Evolutionary conservation across 1,140 invertebrate species (phyloP).

Genomic region (Gryllus bimaculatus): DNA sequence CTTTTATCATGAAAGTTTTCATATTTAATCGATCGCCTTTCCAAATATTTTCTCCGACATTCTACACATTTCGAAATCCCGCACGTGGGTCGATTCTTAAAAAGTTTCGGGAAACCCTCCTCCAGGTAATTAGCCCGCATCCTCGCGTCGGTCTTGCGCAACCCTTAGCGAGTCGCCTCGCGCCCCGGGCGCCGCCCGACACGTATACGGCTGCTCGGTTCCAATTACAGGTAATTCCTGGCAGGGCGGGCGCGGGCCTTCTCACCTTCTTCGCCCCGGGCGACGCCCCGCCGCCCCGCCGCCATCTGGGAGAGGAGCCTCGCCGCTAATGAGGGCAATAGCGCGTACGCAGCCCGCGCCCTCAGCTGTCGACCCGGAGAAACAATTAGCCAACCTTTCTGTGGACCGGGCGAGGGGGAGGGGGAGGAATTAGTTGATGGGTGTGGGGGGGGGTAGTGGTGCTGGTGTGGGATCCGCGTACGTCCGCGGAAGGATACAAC

Average conservation of each 20-base stretch:
- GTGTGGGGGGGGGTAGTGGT: too few relatives aligned
- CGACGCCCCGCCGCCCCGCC: too few relatives aligned
- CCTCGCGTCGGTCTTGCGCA: not conserved
- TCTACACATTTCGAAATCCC: too few relatives aligned
- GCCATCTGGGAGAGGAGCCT: not conserved
- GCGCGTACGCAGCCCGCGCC: not conserved
- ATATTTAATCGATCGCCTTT: too few relatives aligned
- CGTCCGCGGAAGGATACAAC: too few relatives aligned
- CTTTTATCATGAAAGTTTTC: too few relatives aligned
- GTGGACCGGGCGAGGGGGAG: too few relatives aligned
- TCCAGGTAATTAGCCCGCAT: not conserved
- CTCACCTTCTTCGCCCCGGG: not conserved
- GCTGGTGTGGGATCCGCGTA: too few relatives aligned
- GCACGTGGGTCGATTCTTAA: too few relatives aligned
- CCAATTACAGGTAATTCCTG: slow-evolving; percentile 1
- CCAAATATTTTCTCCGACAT: too few relatives aligned
- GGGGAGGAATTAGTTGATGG: too few relatives aligned
- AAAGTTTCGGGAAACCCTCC: too few relatives aligned
- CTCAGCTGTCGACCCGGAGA: not conserved
- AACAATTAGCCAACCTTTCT: not conserved
- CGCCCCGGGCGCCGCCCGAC: not conserved
- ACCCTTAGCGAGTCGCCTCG: not conserved
- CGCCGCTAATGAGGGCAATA: not conserved
- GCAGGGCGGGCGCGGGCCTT: not conserved
- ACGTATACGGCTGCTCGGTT: not conserved